phyloP scores from a whole-genome alignment of 2,113 vertebrate species.

The Anolis sagrei region DNA sequence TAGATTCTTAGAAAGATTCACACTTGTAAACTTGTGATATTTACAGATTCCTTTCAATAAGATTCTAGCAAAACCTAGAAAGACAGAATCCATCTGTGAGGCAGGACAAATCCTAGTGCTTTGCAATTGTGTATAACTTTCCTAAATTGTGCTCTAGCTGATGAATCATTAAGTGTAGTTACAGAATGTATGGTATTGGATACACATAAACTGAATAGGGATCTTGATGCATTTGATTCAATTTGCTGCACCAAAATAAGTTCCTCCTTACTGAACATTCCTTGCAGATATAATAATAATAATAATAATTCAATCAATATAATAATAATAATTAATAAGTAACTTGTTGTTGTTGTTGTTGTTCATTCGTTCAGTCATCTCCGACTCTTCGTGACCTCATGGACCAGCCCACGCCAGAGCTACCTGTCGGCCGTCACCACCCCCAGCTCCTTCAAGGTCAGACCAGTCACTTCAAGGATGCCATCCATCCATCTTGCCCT shows the following conservation, averaged over 20 bases:
- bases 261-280: not conserved
- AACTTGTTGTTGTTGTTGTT: too few species aligned
- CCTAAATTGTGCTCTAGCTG: not conserved
- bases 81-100: not conserved
- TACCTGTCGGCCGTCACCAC: too few species aligned
- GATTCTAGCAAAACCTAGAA: slow-evolving; percentile 5
- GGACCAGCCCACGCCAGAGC: too few species aligned
- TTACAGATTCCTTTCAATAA: slow-evolving; percentile 12
- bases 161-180: slow-evolving; percentile 2
- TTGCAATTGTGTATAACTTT: not conserved
- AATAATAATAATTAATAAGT: too few species aligned
- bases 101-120: not conserved
- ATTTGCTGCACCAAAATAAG: not conserved
- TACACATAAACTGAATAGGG: too few species aligned
- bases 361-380: too few species aligned
- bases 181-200: not conserved
- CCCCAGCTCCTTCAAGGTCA: too few species aligned
- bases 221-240: not conserved
- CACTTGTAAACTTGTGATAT: slow-evolving; percentile 26
- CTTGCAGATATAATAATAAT: too few species aligned
- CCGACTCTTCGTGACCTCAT: too few species aligned
- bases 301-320: too few species aligned
- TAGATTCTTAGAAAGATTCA: slow-evolving; percentile 24
- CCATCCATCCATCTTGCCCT: too few species aligned
- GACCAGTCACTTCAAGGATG: too few species aligned